Conservation (phyloP, 2,888 invertebrate species). For the Isotomurus palustris region DNA sequence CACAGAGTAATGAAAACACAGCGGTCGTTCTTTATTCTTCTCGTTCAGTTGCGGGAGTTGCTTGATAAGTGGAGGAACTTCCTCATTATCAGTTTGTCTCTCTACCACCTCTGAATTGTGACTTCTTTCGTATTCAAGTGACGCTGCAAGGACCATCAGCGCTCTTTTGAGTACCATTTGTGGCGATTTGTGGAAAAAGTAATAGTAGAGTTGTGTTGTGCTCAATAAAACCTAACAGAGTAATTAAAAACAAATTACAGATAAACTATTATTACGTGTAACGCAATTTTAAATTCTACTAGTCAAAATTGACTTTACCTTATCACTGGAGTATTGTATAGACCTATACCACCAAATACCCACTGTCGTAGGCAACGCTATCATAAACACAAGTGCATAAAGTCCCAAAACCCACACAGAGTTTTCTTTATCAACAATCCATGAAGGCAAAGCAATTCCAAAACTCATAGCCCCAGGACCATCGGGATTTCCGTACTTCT, state of each 20-base stretch:
- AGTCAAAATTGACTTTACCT: constrained; percentile 53
- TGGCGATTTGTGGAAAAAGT: constrained; percentile 92
- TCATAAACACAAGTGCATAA: constrained; percentile 96
- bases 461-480: constrained; percentile 99
- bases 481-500: constrained; percentile 98
- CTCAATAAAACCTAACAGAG: constrained; percentile 70
- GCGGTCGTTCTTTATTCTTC: constrained; percentile 91
- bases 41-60: constrained; percentile 87
- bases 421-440: constrained; percentile 99
- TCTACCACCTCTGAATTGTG: constrained; percentile 93
- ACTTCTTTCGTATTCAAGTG: constrained; percentile 89
- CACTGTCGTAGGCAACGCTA: constrained; percentile 83
- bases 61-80: constrained; percentile 88
- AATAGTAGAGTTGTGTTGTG: constrained; percentile 95
- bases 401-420: constrained; percentile 92
- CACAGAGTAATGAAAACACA: constrained; percentile 83
- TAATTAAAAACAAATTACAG: neutral
- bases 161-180: constrained; percentile 92
- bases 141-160: constrained; percentile 93
- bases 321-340: constrained; percentile 93
- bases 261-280: neutral
- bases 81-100: constrained; percentile 87
- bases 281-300: neutral
- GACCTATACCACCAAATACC: constrained; percentile 99
- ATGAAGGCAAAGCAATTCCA: constrained; percentile 97